Evolutionary conservation across 2,797 vertebrate species (phyloP), one percentile per base, ranked within the genome.

Genomic region (Ceryle rudis): DNA sequence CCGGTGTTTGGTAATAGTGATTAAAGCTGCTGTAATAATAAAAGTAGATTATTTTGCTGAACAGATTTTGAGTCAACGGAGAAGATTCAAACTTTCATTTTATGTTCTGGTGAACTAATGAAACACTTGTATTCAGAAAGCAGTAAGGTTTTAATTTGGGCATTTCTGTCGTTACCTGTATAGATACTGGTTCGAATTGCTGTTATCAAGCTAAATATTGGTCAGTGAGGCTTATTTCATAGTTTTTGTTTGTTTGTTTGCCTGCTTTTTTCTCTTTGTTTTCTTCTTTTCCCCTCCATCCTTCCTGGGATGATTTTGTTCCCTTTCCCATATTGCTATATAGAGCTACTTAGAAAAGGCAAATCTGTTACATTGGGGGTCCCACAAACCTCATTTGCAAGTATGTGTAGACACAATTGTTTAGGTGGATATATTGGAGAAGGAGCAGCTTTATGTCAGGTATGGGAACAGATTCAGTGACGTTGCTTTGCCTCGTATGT

Each of bases 1-100:
- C 5, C 89, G 71, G 57, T 91, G 26, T 91, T 93, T 89, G 83
- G 41, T 89, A 83, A 83, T 91, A 71, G 67, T 64, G 73, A 86
- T 29, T 80, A 70, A 77, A 83, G 14, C 31, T 88, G 39, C 0
- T 2, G 14, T 84, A 79, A 71, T 92, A 94, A 78, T 74, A 64
- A 78, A 90, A 67, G 19, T n/a, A 4, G 42, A 6, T 79, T 79
- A 35, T 89, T 90, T 73, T 82, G 52, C 15, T 44, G 46, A 89
- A n/a, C 21, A 33, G 51, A 70, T 51, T 91, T 77, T 89, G 31
- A 89, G 54, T 85, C 52, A 73, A 15, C 31, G 21, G 46, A 33
- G 44, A 74, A 51, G 28, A 55, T 67, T 61, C 61, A 91, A 87
- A 66, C 16, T 37, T 74, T 41, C 80, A 81, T 20, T 58, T 84